Base-by-base conservation (phyloP, 2,888 invertebrate genomes). In the Cerastis rubricosa region DNA sequence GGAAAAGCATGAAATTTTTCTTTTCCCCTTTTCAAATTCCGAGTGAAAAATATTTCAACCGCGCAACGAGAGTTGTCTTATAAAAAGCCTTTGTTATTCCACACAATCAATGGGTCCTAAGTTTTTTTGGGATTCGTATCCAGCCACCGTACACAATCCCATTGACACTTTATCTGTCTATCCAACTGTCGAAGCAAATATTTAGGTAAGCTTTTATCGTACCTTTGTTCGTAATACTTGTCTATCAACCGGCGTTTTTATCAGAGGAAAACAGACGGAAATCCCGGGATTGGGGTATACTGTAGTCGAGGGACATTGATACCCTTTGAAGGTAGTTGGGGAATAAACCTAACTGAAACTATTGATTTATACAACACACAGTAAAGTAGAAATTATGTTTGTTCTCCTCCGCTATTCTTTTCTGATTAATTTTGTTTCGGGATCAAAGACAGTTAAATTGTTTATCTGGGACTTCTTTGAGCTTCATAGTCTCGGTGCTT, bases 141-240 rank as follows among this genome's bases (percentile, higher is more conserved):
- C 76, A 81, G 78, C 74, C 82, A 81, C 83, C 85, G 84, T 76
- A 71, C 78, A 80, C 81, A 80, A 86, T 87, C 76, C 72, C 80
- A 80, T 85, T 84, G 84, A 87, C 86, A 87, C 86, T 84, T 85
- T 87, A 87, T 81, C 81, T 84, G 81, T 87, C 84, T 78, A 80
- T 78, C 71, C 81, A 84, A 78, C 81, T 81, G 84, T 84, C 85
- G 80, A 72, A 81, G 54, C 64, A 70, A 85, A 84, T 85, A 76
- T n/a, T n/a, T 84, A 80, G 68, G 76, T 82, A 76, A 74, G 84
- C 82, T 87, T 87, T 81, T 85, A 77, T 80, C 59, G 70, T 68
- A 64, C 49, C 78, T 68, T 79, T 79, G 72, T 80, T 71, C 76
- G 49, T 51, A 80, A 64, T 81, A 84, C 69, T 74, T 84, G 76